Percentiles rank a stretch among this genome's conserved stretches.
These are phyloP conservation scores for Drosophila virilis DNA, from an alignment of 1,140 invertebrate species.

Conservation along the genomic window DNA sequence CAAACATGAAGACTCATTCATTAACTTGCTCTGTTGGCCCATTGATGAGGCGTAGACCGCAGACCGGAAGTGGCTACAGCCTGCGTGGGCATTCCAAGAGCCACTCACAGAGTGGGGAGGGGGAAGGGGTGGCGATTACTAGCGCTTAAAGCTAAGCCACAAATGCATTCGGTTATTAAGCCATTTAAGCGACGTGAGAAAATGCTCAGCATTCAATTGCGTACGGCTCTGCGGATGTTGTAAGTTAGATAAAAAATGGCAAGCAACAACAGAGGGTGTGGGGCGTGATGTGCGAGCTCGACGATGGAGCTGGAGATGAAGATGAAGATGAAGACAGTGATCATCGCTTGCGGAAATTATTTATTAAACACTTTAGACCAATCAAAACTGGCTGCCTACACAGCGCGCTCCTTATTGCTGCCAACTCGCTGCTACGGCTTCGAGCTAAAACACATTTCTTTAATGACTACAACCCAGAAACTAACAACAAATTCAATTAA, in stretches of 20 bases:
- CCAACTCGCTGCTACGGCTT: neutral
- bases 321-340: constrained; percentile 18
- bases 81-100: constrained; percentile 46
- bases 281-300: neutral
- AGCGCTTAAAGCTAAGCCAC: constrained; percentile 51
- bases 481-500: constrained; percentile 59
- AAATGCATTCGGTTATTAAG: constrained; percentile 58
- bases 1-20: constrained; percentile 21
- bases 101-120: neutral
- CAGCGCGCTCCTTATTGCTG: constrained; percentile 9
- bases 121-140: constrained; percentile 25
- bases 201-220: constrained; percentile 52
- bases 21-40: constrained; percentile 33
- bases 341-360: constrained; percentile 54
- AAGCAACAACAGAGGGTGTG: neutral
- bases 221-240: constrained; percentile 40
- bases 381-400: constrained; percentile 51
- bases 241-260: constrained; percentile 44
- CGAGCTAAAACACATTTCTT: constrained; percentile 39
- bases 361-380: constrained; percentile 53
- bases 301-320: constrained; percentile 26
- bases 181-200: constrained; percentile 57
- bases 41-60: constrained; percentile 49
- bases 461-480: constrained; percentile 46
- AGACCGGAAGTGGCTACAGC: constrained; percentile 49